These are phyloP conservation scores for Ochropleura leucogaster DNA, from an alignment of 2,888 invertebrate genomes.

Conservation along the genomic window DNA sequence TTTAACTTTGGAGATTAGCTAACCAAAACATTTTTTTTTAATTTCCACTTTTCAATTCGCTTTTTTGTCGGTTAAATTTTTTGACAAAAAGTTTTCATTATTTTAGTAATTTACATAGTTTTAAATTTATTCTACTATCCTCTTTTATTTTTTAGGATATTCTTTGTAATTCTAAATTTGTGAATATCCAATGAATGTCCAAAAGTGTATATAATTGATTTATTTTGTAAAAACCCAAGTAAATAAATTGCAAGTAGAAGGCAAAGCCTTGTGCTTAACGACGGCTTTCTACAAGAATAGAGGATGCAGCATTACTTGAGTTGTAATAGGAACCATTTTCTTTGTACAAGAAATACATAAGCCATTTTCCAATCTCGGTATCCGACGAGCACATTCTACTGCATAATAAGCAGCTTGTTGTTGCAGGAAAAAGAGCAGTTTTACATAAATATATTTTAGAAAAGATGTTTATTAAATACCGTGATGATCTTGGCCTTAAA, in stretches of 20 bases:
- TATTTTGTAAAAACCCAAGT: not conserved
- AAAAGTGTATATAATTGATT: not conserved
- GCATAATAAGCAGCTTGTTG: not conserved
- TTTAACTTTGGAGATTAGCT: too few species aligned
- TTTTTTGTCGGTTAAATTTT: too few species aligned
- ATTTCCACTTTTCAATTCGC: too few species aligned
- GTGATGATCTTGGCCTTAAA: not conserved
- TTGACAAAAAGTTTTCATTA: too few species aligned
- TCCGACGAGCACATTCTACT: not conserved
- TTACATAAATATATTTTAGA: not conserved
- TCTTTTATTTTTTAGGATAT: too few species aligned
- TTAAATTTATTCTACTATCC: too few species aligned
- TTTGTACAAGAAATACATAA: not conserved
- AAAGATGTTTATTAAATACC: not conserved
- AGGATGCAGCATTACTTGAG: not conserved
- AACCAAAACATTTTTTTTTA: too few species aligned
- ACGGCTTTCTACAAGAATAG: not conserved
- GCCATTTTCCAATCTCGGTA: conserved; percentile 13
- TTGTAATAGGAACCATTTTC: conserved; percentile 2
- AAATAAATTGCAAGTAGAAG: not conserved
- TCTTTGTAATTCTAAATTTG: not conserved
- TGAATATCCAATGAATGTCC: not conserved
- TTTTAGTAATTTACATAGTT: too few species aligned
- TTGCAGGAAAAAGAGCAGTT: not conserved
- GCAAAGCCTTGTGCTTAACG: not conserved